These are phyloP conservation scores for Smutsia temminckii DNA, from an alignment of 2,797 vertebrate species.

Conservation along the genomic window DNA sequence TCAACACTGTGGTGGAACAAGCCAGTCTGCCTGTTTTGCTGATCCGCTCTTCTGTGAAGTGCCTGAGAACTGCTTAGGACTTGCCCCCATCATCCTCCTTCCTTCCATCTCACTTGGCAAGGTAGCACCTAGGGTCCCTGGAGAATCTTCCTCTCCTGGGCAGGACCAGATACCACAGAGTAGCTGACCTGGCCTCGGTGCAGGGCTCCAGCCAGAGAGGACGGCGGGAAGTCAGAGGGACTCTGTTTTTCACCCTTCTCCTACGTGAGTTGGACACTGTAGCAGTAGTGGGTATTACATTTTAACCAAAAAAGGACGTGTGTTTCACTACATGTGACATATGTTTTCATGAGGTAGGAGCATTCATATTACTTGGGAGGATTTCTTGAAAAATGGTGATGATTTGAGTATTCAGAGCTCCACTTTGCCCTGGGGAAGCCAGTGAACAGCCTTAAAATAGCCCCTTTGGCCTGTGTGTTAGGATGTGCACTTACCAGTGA, in stretches of 20 bases:
- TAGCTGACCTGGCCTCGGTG: not conserved
- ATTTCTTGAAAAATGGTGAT: not conserved
- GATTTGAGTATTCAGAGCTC: not conserved
- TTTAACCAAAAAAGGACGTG: not conserved
- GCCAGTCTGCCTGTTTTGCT: not conserved
- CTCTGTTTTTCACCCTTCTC: not conserved
- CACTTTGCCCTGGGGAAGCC: not conserved
- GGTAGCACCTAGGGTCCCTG: not conserved
- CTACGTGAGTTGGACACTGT: fast-evolving
- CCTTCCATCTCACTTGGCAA: no score
- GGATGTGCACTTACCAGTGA: not conserved
- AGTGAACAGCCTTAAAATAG: not conserved
- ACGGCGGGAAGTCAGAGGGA: not conserved
- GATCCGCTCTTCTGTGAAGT: not conserved
- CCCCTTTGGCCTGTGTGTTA: not conserved
- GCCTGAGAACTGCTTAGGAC: not conserved
- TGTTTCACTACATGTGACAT: not conserved
- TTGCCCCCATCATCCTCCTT: not conserved
- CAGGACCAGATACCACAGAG: not conserved
- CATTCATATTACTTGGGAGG: not conserved
- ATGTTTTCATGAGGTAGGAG: not conserved
- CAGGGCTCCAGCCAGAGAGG: not conserved
- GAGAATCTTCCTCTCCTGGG: not conserved
- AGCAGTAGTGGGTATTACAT: not conserved
- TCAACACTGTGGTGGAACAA: not conserved